Conservation (phyloP, 2,888 invertebrate genomes). For the Meiosimyza decipiens region DNA sequence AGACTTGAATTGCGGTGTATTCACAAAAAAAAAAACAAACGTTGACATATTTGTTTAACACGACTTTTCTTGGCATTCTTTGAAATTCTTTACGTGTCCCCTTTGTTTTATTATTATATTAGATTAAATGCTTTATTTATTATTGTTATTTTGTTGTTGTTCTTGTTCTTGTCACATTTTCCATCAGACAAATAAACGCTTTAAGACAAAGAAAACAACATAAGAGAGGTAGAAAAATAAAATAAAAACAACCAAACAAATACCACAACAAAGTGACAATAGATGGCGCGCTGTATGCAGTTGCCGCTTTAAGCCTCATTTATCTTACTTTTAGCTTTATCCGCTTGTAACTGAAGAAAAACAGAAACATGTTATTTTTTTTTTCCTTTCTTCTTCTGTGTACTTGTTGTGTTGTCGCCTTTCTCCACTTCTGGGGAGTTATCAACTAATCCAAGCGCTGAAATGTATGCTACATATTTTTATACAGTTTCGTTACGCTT, state of each 20-base stretch:
- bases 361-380: conserved; percentile 14
- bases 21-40: background rate
- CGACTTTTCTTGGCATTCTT: background rate
- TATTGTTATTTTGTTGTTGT: conserved; percentile 16
- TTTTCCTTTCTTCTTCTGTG: background rate
- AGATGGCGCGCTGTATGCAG: background rate
- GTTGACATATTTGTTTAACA: conserved; percentile 11
- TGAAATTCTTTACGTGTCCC: background rate
- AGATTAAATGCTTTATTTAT: conserved; percentile 8
- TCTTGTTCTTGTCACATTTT: conserved; percentile 4
- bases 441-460: conserved; percentile 17
- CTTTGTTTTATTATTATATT: background rate
- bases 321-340: conserved; percentile 26
- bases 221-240: background rate
- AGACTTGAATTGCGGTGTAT: background rate
- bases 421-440: background rate
- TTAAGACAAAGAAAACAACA: background rate
- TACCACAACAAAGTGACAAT: background rate
- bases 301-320: conserved; percentile 24
- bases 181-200: background rate
- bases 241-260: background rate
- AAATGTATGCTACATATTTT: conserved; percentile 20
- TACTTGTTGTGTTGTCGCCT: background rate
- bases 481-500: background rate
- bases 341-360: conserved; percentile 20